These are phyloP conservation scores for Pseudococcus longispinus DNA, from an alignment of 2,888 invertebrate genomes.

Conservation along the genomic window DNA sequence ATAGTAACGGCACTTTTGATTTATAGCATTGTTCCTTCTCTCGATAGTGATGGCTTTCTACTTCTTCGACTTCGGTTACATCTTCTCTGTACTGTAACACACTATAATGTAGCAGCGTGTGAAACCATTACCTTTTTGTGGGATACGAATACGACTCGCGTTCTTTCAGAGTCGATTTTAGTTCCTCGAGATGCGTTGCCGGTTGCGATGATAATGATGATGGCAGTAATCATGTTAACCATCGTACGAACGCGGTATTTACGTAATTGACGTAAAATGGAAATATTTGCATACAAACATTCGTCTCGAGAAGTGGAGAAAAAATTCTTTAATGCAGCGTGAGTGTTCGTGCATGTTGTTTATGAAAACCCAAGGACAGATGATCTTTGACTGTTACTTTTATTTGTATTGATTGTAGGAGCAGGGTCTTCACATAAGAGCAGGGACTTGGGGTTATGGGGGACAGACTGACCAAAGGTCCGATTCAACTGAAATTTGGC, in stretches of 20 bases:
- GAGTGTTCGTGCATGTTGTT: not conserved
- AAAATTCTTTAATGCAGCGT: not conserved
- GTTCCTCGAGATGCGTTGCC: not conserved
- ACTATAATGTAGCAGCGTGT: slow-evolving; percentile 52
- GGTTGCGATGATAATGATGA: not conserved
- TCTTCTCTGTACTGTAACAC: slow-evolving; percentile 36
- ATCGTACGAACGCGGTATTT: not conserved
- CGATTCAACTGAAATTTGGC: no score
- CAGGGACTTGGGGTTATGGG: no score
- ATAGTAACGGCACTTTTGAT: slow-evolving; percentile 55
- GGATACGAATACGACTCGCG: slow-evolving; percentile 11
- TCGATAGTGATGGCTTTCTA: slow-evolving; percentile 41
- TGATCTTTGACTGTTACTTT: no score
- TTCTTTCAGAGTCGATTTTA: slow-evolving; percentile 23
- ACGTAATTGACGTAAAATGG: not conserved
- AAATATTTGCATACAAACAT: not conserved
- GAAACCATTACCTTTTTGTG: slow-evolving; percentile 45
- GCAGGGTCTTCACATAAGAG: no score
- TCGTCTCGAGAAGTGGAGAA: not conserved
- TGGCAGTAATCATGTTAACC: not conserved
- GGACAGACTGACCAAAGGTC: no score
- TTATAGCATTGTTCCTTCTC: slow-evolving; percentile 53
- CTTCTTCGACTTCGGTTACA: slow-evolving; percentile 30
- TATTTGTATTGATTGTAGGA: no score
- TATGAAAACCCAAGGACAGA: not conserved